Evolutionary conservation across 64 coral and sea anemone genomes (phyloP).

Genomic region (Astreopora myriophthalma): DNA sequence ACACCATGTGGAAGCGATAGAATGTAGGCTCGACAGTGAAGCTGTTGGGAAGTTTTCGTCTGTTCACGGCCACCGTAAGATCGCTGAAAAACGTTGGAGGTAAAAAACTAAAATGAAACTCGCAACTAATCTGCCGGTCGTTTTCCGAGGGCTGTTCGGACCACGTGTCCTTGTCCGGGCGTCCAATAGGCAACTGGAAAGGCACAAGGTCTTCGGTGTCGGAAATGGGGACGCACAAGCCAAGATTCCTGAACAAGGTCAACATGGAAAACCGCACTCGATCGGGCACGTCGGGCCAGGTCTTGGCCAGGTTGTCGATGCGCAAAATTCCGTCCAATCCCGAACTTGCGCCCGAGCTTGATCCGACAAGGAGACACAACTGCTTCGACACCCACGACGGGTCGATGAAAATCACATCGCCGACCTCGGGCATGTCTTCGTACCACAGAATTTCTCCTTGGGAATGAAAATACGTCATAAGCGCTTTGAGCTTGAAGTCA

Average conservation of each 20-base stretch:
- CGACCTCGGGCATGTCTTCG: conserved; percentile 78
- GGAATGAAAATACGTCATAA: conserved; percentile 89
- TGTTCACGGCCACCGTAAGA: conserved; percentile 55
- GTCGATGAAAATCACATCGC: conserved; percentile 80
- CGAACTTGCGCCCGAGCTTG: conserved; percentile 51
- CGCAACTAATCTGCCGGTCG: conserved; percentile 69
- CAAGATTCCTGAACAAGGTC: conserved; percentile 71
- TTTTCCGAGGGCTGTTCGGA: conserved; percentile 30
- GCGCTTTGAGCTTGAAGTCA: conserved; percentile 85
- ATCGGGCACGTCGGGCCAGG: conserved; percentile 72
- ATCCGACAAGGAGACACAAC: conserved; percentile 56
- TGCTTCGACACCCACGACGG: conserved; percentile 82
- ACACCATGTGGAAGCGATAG: conserved; percentile 78
- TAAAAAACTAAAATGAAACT: conserved; percentile 85
- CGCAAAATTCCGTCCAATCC: conserved; percentile 67
- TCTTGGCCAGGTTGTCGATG: conserved; percentile 62
- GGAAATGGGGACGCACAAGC: conserved; percentile 74
- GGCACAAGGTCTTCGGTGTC: conserved; percentile 78
- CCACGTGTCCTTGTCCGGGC: conserved; percentile 65
- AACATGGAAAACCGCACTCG: conserved; percentile 44
- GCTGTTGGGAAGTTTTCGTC: conserved; percentile 5
- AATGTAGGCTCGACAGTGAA: conserved; percentile 56
- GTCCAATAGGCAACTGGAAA: conserved; percentile 65
- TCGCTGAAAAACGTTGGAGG: conserved; percentile 89
- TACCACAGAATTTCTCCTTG: conserved; percentile 95